Base-by-base conservation (phyloP, 2,797 vertebrate species). In the Enteromius viviparus region DNA sequence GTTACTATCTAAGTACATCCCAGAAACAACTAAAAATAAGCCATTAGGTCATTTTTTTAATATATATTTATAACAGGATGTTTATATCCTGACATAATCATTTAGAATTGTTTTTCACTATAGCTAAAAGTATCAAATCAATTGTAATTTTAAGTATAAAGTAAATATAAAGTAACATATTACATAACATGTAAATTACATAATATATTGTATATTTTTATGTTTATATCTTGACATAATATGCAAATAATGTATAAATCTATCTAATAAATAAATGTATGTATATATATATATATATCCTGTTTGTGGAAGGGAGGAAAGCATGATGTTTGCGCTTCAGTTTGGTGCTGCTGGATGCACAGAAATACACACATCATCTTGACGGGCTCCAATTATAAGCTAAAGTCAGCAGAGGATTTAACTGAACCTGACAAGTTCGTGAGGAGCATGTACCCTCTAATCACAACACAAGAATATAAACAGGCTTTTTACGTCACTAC, bases 11-110 rank as follows among this genome's bases (percentile, higher is more conserved):
- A 60, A 14, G 34, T 40, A 10, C 1, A 42, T 80, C 15, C 49
- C 65, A 80, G 45, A 60, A 80, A 80, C 49, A 55, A 29, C 51
- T 70, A 58, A 21, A 40, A 79, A 79, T 68, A 47, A 42, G n/a
- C 15, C 19, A 19, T 53, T 1, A 58, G 4, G 10, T 23, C 10
- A 5, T 4, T 58, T 58, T 58, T 58, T n/a, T n/a, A n/a, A 32
- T 8, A 34, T 34, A 64, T 64, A 42, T 42, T 10, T 58, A 23
- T 58, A n/a, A n/a, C 40, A 40, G 40, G 40, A 11, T 10, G 23
- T 14, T 60, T 26, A 14, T 62, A 62, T 26, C 9, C 21, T 58
- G 21, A 58, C n/a, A 55, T n/a, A 62, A 62, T 60, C n/a, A 60
- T 60, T 26, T 26, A 60, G 5, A 60, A 60, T 60, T 14, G 23